phyloP scores from a whole-genome alignment of 1,140 invertebrate genomes.

The Oppia nitens region DNA sequence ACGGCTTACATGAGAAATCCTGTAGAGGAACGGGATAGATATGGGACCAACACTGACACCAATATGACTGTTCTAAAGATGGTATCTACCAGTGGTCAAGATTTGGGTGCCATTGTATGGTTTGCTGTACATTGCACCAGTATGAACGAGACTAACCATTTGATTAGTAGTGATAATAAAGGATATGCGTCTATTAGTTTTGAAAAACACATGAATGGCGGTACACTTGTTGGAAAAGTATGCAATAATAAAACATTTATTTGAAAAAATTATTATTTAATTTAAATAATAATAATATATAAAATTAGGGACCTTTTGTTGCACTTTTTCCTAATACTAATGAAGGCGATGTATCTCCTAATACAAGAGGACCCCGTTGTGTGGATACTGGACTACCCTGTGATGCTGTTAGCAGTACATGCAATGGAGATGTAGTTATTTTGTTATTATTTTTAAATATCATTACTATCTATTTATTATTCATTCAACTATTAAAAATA shows the following conservation, averaged over 20 bases:
- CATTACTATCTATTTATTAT: too few species aligned
- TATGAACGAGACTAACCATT: constrained; percentile 83
- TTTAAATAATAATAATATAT: constrained; percentile 10
- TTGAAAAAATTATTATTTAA: constrained; percentile 3
- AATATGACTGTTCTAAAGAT: constrained; percentile 61
- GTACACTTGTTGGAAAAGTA: neutral
- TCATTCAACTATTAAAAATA: too few species aligned
- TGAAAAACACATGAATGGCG: constrained; percentile 55
- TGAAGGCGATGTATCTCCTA: constrained; percentile 80
- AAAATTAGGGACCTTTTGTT: constrained; percentile 56
- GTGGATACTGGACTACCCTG: constrained; percentile 47
- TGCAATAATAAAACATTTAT: constrained; percentile 3
- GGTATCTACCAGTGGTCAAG: constrained; percentile 32
- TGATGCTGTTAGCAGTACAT: constrained; percentile 52
- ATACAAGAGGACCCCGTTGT: constrained; percentile 62
- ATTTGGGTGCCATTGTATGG: constrained; percentile 49
- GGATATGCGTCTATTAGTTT: constrained; percentile 71
- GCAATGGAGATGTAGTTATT: constrained; percentile 40
- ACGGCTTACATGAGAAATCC: constrained; percentile 69
- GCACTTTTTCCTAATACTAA: constrained; percentile 79
- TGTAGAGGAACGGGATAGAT: constrained; percentile 47
- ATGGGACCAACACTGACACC: constrained; percentile 65
- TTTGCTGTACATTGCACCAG: constrained; percentile 83
- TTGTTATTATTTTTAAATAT: too few species aligned
- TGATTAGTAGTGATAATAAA: constrained; percentile 80